These are phyloP conservation scores for Pseudomyrmex concolor DNA, from an alignment of 1,140 invertebrate genomes.

Conservation along the genomic window DNA sequence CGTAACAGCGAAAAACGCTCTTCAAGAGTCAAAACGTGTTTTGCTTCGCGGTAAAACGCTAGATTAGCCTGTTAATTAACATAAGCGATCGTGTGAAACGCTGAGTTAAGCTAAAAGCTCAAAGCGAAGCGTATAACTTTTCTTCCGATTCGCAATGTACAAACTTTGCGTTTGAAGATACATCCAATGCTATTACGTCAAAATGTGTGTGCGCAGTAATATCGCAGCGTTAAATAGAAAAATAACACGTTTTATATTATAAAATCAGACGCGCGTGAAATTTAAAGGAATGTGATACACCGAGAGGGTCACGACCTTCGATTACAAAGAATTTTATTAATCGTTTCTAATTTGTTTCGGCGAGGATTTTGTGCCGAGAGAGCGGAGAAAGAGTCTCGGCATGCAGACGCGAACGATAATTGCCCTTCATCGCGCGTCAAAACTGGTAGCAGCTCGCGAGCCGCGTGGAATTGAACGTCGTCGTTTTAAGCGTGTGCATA, in stretches of 20 bases:
- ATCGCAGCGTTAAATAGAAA: neutral
- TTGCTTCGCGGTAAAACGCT: neutral
- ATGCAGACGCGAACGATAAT: constrained; percentile 47
- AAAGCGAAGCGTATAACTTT: neutral
- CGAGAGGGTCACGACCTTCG: constrained; percentile 50
- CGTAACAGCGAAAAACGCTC: constrained; percentile 50
- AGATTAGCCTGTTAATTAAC: constrained; percentile 22
- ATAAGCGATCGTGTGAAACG: neutral
- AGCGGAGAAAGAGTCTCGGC: neutral
- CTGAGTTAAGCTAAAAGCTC: no score
- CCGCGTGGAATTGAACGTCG: constrained; percentile 24
- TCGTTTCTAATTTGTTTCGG: constrained; percentile 69
- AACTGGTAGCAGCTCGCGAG: neutral
- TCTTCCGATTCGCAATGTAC: no score
- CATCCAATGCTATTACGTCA: no score
- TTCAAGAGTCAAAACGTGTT: constrained; percentile 13
- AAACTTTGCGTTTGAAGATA: no score
- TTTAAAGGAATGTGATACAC: constrained; percentile 1
- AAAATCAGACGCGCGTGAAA: neutral
- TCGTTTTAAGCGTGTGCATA: constrained; percentile 12
- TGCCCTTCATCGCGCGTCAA: constrained; percentile 24
- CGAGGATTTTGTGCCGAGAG: constrained; percentile 22
- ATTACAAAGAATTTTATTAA: constrained; percentile 72
- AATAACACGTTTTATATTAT: neutral
- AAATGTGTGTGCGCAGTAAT: no score